Conservation (phyloP, 1,140 invertebrate genomes). For the Heliconius eleuchia region DNA sequence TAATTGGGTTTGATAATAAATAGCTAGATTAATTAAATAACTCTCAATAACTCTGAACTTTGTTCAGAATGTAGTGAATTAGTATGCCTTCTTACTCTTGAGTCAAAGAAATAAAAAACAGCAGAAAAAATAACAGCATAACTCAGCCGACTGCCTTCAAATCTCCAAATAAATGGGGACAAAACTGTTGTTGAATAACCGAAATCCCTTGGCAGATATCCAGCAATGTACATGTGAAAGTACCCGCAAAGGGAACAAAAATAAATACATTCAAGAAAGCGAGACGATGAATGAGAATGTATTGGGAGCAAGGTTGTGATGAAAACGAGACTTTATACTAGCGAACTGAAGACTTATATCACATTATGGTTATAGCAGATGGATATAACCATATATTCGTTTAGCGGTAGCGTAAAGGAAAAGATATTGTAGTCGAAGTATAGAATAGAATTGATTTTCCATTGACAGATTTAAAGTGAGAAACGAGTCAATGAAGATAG, state of each 20-base stretch:
- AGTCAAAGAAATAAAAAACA: neutral
- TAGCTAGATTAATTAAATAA: no score
- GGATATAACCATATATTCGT: neutral
- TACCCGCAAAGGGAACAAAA: slow-evolving; percentile 60
- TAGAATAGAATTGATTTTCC: slow-evolving; percentile 37
- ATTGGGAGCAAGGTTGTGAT: slow-evolving; percentile 13
- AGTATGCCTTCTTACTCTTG: neutral
- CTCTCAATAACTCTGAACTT: no score
- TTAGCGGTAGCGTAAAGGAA: slow-evolving; percentile 26
- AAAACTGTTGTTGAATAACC: slow-evolving; percentile 47
- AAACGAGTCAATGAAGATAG: slow-evolving; percentile 41
- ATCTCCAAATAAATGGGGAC: slow-evolving; percentile 3
- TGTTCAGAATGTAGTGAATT: neutral
- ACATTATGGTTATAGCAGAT: neutral
- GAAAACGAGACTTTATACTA: slow-evolving; percentile 28
- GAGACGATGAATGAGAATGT: slow-evolving; percentile 49
- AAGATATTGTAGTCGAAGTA: slow-evolving; percentile 20
- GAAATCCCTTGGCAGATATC: slow-evolving; percentile 61
- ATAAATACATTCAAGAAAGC: slow-evolving; percentile 72
- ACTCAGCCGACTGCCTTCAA: neutral
- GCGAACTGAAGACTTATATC: slow-evolving; percentile 21
- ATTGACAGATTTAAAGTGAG: slow-evolving; percentile 30
- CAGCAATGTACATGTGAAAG: slow-evolving; percentile 56
- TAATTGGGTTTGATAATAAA: no score
- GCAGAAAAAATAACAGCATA: neutral